Evolutionary conservation across 2,113 vertebrate species (phyloP), one percentile per base, ranked within the genome.

Genomic region (Mohoua ochrocephala): DNA sequence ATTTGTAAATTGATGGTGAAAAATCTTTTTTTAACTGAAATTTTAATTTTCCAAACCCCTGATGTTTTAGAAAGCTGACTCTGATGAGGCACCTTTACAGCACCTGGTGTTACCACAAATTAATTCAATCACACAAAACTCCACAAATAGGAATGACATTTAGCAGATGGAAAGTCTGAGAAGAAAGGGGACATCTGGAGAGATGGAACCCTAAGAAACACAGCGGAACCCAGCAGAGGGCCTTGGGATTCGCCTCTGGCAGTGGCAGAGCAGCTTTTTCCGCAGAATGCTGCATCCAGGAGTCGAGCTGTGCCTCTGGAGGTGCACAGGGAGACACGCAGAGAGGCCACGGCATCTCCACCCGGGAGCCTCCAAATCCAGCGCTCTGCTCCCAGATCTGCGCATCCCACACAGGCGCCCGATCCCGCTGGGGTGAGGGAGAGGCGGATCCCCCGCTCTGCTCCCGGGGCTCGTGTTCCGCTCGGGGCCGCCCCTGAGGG

Each of bases 251-350:
- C 7, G 35, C 15, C 35, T 37, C 33, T 2, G 73, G 60, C 56
- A 13, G 27, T 0, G 74, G 37, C 60, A 14, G 50, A 31, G 83
- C 75, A 16, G 84, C 33, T 4, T 31, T 64, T 14, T 1, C 5
- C 20, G 15, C 1, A 3, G 14, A 30, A 33, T 0, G 1, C 16
- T 1, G 26, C 2, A 10, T 6, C 4, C 13, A 3, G 33, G 26
- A 7, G 24, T 0, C 2, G 13, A 8, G 47, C 2, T 11, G 74
- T 23, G 41, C 4, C 59, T 42, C 42, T 23, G 60, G n/a, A 24
- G 28, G 4, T 0, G 17, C 31, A 1, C n/a, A 10, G 23, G n/a
- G 21, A 7, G 8, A 19, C 3, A 4, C 5, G 2, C 4, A 11
- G 44, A 26, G 24, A 7, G 24, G 20, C 21, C 23, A 7, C 0